Evolutionary conservation across 1,140 invertebrate species (phyloP).

Genomic region (Apis mellifera): DNA sequence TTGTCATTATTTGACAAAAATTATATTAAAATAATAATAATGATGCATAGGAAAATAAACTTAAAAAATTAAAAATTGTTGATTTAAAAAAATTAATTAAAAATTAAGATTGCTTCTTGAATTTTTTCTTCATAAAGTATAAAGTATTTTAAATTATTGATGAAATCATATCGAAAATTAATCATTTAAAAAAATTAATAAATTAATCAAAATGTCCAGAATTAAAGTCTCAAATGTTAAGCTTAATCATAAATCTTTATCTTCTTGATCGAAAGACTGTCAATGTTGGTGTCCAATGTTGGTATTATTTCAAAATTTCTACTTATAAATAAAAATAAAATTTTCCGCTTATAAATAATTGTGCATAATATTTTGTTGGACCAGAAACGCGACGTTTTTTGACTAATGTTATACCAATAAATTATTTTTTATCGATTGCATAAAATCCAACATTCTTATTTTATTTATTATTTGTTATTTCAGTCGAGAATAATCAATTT

Average conservation of each 20-base stretch:
- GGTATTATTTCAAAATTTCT: constrained; percentile 57
- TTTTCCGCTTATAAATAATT: constrained; percentile 20
- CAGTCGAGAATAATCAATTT: not conserved
- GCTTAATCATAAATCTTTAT: constrained; percentile 23
- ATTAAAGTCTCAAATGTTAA: not conserved
- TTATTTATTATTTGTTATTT: not conserved
- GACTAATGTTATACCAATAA: not conserved
- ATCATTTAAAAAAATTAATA: too few relatives aligned
- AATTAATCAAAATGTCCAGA: not conserved
- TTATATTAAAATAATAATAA: too few relatives aligned
- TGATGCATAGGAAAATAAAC: too few relatives aligned
- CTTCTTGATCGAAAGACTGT: constrained; percentile 30
- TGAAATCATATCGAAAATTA: not conserved
- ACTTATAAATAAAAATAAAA: not conserved
- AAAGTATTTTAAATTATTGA: not conserved
- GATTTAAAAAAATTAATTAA: not conserved
- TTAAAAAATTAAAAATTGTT: too few relatives aligned
- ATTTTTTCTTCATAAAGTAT: not conserved
- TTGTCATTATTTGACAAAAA: not conserved
- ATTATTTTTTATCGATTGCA: not conserved
- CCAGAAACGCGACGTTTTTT: not conserved
- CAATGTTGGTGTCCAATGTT: constrained; percentile 49
- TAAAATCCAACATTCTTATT: not conserved
- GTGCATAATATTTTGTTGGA: not conserved
- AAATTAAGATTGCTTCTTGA: not conserved